These are phyloP conservation scores for Eulemur macaco DNA, from an alignment of 2,113 vertebrate species.

Conservation along the genomic window DNA sequence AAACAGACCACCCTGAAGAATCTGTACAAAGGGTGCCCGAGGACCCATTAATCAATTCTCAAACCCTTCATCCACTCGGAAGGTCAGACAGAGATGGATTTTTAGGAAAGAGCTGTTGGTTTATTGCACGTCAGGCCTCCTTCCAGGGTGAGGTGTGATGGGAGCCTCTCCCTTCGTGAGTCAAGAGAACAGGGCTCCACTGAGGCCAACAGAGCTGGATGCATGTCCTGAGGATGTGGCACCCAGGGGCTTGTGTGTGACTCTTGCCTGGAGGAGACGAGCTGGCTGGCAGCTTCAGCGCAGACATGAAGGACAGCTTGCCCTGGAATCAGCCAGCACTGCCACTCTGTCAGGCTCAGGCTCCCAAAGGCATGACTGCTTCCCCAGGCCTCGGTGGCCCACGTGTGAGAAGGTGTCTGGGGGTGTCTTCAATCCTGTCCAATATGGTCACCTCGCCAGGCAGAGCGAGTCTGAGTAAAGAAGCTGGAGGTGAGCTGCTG, in stretches of 20 bases:
- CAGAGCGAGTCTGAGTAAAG: not conserved
- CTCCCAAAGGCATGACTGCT: not conserved
- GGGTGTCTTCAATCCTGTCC: not conserved
- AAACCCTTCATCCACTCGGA: constrained; percentile 21
- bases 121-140: not conserved
- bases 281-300: not conserved
- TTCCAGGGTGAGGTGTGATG: not conserved
- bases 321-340: not conserved
- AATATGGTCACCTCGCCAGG: not conserved
- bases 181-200: not conserved
- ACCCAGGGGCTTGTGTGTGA: not conserved
- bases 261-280: not conserved
- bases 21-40: not conserved
- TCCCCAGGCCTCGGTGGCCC: not conserved
- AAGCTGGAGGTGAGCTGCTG: not conserved
- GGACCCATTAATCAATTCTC: constrained; percentile 6
- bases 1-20: constrained; percentile 62
- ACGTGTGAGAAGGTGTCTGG: not conserved
- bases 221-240: not conserved
- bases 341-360: not conserved
- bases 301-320: not conserved
- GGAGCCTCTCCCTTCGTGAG: too few relatives aligned
- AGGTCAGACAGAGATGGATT: not conserved
- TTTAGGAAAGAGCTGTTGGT: not conserved
- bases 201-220: not conserved